Base-by-base conservation (phyloP, 1,140 invertebrate species). In the Ladona fulva region DNA sequence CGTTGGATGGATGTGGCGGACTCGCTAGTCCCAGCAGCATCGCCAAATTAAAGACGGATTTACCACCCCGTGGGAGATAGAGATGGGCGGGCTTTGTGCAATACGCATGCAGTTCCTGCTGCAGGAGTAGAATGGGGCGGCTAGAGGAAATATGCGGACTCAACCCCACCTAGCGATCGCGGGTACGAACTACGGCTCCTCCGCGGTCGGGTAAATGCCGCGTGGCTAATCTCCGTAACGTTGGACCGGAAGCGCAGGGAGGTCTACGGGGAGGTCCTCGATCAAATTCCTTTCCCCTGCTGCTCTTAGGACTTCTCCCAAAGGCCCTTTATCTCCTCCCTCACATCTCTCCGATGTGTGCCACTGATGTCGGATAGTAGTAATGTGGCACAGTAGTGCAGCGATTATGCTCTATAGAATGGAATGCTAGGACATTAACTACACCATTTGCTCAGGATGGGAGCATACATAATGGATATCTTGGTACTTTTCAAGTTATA, bases 11-110 rank as follows among this genome's bases (percentile, higher is more conserved):
- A 66, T 66, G 52, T 5, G 52, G 14, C 52, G 52, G 52, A 1
- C n/a, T 66, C n/a, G 52, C 52, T 37, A 37, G 52, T 19, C 52
- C 52, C 52, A 66, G 14, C 14, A 22, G 52, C n/a, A 22, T 22
- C 52, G 52, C n/a, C 52, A 66, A 66, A 66, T 66, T 66, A 66
- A 66, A 66, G 52, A 66, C 3, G 52, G 52, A 66, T 66, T 66
- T 66, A 22, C 3, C 52, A 66, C 52, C 52, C 52, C 16, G 52
- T 66, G 52, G 52, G n/a, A 66, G 52, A 66, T 66, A 66, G 52
- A 52, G 44, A 19, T 10, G 44, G 44, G 10, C 19, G 44, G 52
- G 14, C 14, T 66, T 19, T 12, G 52, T 66, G 3, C 29, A 37
- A 37, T 37, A 66, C n/a, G 52, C n/a, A 12, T 66, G 12, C 12